phyloP scores from a whole-genome alignment of 2,113 vertebrate genomes.

The Patagioenas fasciata region DNA sequence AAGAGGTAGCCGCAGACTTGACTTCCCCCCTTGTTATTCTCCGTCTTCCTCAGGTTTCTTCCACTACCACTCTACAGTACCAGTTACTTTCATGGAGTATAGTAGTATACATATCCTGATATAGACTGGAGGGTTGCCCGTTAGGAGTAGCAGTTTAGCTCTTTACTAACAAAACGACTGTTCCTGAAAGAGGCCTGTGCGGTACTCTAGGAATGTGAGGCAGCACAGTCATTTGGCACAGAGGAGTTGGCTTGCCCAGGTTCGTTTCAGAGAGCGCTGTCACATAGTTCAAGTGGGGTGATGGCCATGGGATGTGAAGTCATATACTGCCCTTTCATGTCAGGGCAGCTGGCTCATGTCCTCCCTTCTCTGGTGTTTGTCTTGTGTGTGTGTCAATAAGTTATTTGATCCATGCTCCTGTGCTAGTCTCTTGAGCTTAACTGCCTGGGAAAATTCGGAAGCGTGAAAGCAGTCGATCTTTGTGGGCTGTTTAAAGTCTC shows the following conservation, averaged over 20 bases:
- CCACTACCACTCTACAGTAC: background rate
- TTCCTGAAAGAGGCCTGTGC: background rate
- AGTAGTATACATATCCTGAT: background rate
- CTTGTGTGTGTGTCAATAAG: conserved; percentile 1
- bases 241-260: background rate
- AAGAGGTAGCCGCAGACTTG: background rate
- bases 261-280: background rate
- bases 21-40: background rate
- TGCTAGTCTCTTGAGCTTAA: conserved; percentile 29
- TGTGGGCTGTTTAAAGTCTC: conserved; percentile 8
- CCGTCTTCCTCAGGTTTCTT: background rate
- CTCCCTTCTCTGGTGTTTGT: background rate
- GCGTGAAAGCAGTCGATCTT: conserved; percentile 14
- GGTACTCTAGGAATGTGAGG: background rate
- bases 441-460: conserved; percentile 40
- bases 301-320: background rate
- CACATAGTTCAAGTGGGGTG: conserved; percentile 1
- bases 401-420: conserved; percentile 17
- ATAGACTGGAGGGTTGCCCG: background rate
- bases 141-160: background rate
- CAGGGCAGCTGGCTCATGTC: conserved; percentile 19
- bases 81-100: background rate
- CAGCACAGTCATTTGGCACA: background rate
- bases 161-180: background rate
- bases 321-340: conserved; percentile 17